Evolutionary conservation across 2,113 vertebrate species (phyloP), one percentile per base, ranked within the genome.

Genomic region (Ciconia stormi): DNA sequence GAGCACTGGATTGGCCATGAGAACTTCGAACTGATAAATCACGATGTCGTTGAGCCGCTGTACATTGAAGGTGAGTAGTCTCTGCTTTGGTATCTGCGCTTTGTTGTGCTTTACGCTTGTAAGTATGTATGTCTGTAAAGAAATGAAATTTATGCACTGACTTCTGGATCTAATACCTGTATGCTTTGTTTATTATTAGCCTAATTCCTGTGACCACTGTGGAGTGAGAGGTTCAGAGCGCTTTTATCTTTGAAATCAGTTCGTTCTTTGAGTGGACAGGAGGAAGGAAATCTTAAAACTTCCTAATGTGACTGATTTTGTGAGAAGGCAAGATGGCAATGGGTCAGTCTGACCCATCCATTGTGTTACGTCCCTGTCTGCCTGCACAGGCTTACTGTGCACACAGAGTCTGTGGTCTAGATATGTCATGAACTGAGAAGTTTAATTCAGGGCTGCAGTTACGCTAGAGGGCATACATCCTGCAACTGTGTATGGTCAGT

Each of bases 1-100:
- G 99, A 99, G 94, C 99, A 99, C 98, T 99, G 99, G 99, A 99
- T 99, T 18, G 99, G 99, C 95, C 99, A 99, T 27, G 99, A 99
- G 97, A 99, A 99, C 98, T 99, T 99, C 15, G 99, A 99, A 96
- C 99, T 99, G 80, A 99, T 99, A 96, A 99, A 99, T 98, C 99
- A 99, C 0, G 99, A 99, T 72, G 99, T 99, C 69, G 99, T 99
- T 88, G 99, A 99, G 94, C 99, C 99, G 13, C 99, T 99, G 70
- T 99, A 99, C 94, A 99, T 99, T 52, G 99, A 99, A 98, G 99
- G 99, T 99, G 91, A 98, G 98, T 93, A 74, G 13, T 34, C 11
- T 71, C n/a, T 91, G 15, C 74, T 69, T 95, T 52, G 23, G 10
- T 87, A 42, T 58, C 56, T 72, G 44, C 16, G 40, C 16, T 66